These are phyloP conservation scores for Sarcophaga bullata DNA, from an alignment of 1,140 invertebrate genomes.

Conservation along the genomic window DNA sequence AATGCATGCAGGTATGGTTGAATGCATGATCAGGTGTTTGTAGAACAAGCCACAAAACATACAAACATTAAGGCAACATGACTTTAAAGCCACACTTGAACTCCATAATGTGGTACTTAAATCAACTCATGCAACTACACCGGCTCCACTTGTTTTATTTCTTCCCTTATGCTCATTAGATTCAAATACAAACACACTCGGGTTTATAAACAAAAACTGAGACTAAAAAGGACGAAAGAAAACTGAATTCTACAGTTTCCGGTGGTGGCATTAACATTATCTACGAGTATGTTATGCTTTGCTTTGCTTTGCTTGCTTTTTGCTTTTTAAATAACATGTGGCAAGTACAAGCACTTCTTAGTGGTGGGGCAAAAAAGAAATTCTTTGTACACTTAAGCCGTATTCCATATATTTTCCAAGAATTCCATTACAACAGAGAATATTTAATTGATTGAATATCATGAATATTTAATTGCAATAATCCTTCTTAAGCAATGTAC, in stretches of 20 bases:
- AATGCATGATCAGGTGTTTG: constrained; percentile 2
- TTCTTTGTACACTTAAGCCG: no score
- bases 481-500: no score
- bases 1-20: neutral
- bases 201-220: no score
- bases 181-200: neutral
- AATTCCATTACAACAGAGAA: no score
- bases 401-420: no score
- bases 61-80: neutral
- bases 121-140: neutral
- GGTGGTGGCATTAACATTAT: neutral
- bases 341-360: no score
- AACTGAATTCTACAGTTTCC: neutral
- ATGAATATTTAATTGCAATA: no score
- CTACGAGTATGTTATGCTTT: neutral
- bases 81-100: neutral
- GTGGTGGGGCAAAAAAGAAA: no score
- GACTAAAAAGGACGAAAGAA: neutral
- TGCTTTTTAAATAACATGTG: no score
- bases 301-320: no score
- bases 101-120: neutral
- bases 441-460: no score
- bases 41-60: neutral
- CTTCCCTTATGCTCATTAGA: neutral
- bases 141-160: no score